Percentiles rank a stretch among this genome's conserved stretches.
Conservation (phyloP, 2,888 invertebrate genomes). For the Amphipoea lucens region DNA sequence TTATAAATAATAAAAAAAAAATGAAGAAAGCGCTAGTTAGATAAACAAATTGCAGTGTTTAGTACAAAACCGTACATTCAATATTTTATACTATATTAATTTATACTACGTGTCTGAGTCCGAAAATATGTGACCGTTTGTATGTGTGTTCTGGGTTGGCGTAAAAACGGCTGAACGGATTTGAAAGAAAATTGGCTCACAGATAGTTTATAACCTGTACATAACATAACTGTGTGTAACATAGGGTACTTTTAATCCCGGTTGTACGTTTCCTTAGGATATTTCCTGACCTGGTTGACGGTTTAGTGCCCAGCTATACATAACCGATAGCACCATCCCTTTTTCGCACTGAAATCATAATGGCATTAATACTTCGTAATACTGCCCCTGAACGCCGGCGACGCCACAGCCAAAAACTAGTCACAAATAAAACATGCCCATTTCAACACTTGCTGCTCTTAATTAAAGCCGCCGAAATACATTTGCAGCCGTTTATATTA, state of each 20-base stretch:
- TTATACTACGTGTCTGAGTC: not conserved
- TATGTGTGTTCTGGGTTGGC: not conserved
- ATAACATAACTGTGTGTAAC: no score
- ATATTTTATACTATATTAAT: not conserved
- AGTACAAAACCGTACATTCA: not conserved
- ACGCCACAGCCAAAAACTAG: not conserved
- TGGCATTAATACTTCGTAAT: no score
- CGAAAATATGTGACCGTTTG: not conserved
- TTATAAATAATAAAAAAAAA: no score
- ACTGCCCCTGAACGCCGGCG: rapidly evolving
- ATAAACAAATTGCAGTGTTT: no score
- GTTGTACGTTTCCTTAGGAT: not conserved
- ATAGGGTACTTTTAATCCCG: no score
- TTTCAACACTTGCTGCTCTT: slow-evolving; percentile 37
- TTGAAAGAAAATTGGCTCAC: not conserved
- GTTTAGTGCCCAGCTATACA: no score
- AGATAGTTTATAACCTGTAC: not conserved
- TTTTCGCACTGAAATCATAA: no score
- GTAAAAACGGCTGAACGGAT: not conserved
- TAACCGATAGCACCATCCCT: no score
- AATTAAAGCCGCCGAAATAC: slow-evolving; percentile 56
- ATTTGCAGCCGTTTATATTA: slow-evolving; percentile 53
- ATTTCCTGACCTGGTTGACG: not conserved
- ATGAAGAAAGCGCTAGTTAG: no score
- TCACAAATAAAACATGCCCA: slow-evolving; percentile 37